Evolutionary conservation across 37 sponge, comb jelly and placozoan genomes (phyloP).

Genomic region (Beroe forskalii): DNA sequence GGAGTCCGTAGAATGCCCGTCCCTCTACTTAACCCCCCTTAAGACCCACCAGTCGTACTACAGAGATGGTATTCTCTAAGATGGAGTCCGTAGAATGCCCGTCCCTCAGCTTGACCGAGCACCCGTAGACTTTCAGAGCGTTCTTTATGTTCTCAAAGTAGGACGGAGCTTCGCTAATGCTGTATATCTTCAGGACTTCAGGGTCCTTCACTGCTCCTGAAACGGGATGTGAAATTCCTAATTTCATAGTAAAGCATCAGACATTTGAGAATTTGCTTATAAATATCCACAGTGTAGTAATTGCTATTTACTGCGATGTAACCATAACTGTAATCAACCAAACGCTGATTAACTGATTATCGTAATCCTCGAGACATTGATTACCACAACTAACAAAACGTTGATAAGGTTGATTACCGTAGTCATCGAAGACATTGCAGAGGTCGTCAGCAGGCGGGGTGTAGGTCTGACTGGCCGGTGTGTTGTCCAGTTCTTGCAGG

Average conservation of each 20-base stretch:
- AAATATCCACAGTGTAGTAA: no score
- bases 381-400: no score
- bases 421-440: background rate
- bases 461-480: background rate
- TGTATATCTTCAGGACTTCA: background rate
- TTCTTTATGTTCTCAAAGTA: slow-evolving; percentile 6
- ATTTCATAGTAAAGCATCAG: background rate
- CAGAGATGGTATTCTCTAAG: background rate
- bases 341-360: no score
- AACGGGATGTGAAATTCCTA: background rate
- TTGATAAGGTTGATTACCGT: slow-evolving; percentile 6
- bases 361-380: no score
- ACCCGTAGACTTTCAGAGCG: background rate
- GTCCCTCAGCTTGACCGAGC: background rate
- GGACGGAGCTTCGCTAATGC: background rate
- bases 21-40: background rate
- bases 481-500: background rate
- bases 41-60: background rate
- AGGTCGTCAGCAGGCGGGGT: background rate
- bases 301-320: no score
- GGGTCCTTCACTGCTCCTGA: background rate
- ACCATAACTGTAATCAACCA: no score
- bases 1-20: background rate
- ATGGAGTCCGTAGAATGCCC: background rate
- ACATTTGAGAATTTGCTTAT: no score